These are phyloP conservation scores for Aspiorhynchus laticeps DNA, from an alignment of 2,113 vertebrate species.

Conservation along the genomic window DNA sequence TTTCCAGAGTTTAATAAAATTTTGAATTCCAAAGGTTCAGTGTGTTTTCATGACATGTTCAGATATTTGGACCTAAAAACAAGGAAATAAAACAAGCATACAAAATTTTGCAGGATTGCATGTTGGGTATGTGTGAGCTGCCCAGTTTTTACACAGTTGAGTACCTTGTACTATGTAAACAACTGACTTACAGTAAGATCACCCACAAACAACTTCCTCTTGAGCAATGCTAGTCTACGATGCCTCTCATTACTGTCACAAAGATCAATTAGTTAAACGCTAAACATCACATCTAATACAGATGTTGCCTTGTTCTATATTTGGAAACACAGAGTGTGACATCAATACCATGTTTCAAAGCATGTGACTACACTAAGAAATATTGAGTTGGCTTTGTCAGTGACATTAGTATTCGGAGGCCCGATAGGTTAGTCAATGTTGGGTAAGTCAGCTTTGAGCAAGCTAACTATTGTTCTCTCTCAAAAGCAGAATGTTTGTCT, in stretches of 20 bases:
- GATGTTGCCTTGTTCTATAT: background rate
- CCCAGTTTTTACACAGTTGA: background rate
- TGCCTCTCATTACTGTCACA: background rate
- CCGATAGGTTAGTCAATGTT: background rate
- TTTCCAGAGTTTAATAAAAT: no score
- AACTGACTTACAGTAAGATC: constrained; percentile 11
- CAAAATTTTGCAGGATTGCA: background rate
- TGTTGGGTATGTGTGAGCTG: background rate
- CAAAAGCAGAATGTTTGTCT: constrained; percentile 6
- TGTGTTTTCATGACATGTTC: no score
- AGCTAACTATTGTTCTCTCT: constrained; percentile 7
- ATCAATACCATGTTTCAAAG: background rate
- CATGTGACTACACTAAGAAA: constrained; percentile 6
- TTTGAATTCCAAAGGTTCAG: no score
- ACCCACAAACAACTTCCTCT: background rate
- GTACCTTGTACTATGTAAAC: background rate
- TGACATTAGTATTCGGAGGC: constrained; percentile 1
- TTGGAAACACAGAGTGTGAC: background rate
- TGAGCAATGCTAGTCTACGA: background rate
- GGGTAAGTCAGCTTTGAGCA: constrained; percentile 4
- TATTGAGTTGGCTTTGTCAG: background rate
- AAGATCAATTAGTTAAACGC: background rate
- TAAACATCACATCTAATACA: background rate
- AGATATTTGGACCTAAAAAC: no score
- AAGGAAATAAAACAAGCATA: background rate